phyloP scores from a whole-genome alignment of 1,140 invertebrate genomes.

The Drusus annulatus region DNA sequence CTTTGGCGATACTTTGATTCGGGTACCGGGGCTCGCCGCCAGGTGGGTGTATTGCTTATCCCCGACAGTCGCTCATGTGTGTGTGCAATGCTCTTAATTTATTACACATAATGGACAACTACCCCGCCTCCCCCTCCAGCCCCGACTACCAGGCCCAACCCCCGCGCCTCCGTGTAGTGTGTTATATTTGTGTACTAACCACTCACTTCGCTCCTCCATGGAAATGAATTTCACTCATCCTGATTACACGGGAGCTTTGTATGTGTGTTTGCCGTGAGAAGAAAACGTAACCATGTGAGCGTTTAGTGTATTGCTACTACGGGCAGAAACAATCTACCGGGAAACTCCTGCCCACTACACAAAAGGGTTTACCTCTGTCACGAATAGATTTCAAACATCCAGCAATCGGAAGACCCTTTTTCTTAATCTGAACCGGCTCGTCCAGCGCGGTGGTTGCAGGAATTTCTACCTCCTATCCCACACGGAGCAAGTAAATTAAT shows the following conservation, averaged over 20 bases:
- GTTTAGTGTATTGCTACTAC: slow-evolving; percentile 33
- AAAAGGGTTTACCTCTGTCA: slow-evolving; percentile 14
- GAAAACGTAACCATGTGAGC: slow-evolving; percentile 18
- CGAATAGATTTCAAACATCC: neutral
- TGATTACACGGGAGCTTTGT: slow-evolving; percentile 41
- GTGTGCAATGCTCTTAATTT: slow-evolving; percentile 58
- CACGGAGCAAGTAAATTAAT: slow-evolving; percentile 46
- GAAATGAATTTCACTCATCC: slow-evolving; percentile 58
- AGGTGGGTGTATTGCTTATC: slow-evolving; percentile 22
- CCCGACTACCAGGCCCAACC: neutral
- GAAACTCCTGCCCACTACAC: neutral
- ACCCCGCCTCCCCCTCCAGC: slow-evolving; percentile 16
- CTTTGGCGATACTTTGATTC: slow-evolving; percentile 48
- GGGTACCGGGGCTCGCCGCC: slow-evolving; percentile 35
- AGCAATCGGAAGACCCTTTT: neutral
- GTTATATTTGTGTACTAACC: slow-evolving; percentile 56
- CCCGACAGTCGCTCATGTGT: slow-evolving; percentile 9
- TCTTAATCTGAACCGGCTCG: slow-evolving; percentile 13
- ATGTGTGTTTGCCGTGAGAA: slow-evolving; percentile 20
- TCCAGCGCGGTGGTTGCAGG: slow-evolving; percentile 21
- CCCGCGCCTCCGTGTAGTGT: slow-evolving; percentile 34
- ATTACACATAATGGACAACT: slow-evolving; percentile 59
- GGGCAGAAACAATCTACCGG: slow-evolving; percentile 6
- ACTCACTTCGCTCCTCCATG: slow-evolving; percentile 54
- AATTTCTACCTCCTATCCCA: slow-evolving; percentile 40